Percentiles rank a stretch among this genome's conserved stretches.
Conservation (phyloP, 2,797 vertebrate species). For the Brachyrhaphis roseni region DNA sequence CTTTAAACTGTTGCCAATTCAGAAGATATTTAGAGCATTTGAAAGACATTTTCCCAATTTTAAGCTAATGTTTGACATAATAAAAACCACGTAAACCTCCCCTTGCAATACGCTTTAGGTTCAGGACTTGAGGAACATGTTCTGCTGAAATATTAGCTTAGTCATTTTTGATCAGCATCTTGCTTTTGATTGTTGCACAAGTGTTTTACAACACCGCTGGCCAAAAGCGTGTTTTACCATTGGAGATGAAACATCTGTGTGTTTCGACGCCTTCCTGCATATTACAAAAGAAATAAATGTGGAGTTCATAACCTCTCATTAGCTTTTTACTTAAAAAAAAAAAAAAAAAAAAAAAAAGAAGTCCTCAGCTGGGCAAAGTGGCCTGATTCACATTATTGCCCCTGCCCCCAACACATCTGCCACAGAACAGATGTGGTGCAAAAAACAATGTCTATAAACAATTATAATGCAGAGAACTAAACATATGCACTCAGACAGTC, state of each 20-base stretch:
- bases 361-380: slow-evolving; percentile 61
- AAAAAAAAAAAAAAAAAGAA: slow-evolving; percentile 4
- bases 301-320: slow-evolving; percentile 46
- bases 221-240: background rate
- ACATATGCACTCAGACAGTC: slow-evolving; percentile 19
- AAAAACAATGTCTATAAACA: slow-evolving; percentile 10
- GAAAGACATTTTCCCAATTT: background rate
- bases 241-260: background rate
- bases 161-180: background rate
- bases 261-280: background rate
- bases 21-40: background rate
- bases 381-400: slow-evolving; percentile 48
- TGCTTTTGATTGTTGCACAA: background rate
- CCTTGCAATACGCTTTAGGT: background rate
- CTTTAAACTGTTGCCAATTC: background rate
- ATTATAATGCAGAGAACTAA: slow-evolving; percentile 2
- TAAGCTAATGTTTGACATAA: background rate
- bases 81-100: background rate
- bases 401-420: slow-evolving; percentile 60
- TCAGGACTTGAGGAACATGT: too few species aligned
- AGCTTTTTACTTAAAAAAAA: slow-evolving; percentile 20
- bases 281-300: slow-evolving; percentile 12
- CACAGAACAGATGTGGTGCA: slow-evolving; percentile 15
- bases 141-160: background rate
- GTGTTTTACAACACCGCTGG: background rate